Conservation (phyloP, 2,888 invertebrate genomes). For the Dynastes maya region DNA sequence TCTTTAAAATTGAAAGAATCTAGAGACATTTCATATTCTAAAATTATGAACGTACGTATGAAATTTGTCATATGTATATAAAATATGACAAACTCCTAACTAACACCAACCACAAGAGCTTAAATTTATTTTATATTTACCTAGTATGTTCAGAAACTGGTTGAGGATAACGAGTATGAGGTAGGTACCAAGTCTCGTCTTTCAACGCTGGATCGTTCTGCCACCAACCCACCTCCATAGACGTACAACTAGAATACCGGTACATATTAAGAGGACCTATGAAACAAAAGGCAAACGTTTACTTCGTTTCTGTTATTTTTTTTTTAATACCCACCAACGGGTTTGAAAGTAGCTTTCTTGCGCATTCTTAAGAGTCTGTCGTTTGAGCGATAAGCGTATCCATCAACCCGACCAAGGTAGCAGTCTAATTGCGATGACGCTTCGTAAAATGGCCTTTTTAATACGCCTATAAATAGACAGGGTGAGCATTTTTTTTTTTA, state of each 20-base stretch:
- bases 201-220: conserved; percentile 69
- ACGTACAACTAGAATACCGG: conserved; percentile 70
- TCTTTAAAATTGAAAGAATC: no score
- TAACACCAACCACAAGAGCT: no score
- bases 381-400: conserved; percentile 73
- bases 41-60: no score
- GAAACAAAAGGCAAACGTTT: background rate
- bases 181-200: conserved; percentile 69
- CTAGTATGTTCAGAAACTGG: conserved; percentile 69
- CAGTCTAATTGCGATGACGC: conserved; percentile 68
- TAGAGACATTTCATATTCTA: no score
- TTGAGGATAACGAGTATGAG: conserved; percentile 68
- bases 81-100: no score
- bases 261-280: conserved; percentile 73
- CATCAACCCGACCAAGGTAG: conserved; percentile 73
- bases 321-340: conserved; percentile 61
- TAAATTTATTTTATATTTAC: conserved; percentile 42
- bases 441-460: conserved; percentile 47
- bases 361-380: conserved; percentile 72
- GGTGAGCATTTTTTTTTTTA: no score
- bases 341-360: conserved; percentile 72
- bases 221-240: conserved; percentile 73
- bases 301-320: no score
- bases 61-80: no score
- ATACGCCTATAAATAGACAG: conserved; percentile 27